Base-by-base conservation (phyloP, 2,888 invertebrate genomes). In the Loripinus fragilis region DNA sequence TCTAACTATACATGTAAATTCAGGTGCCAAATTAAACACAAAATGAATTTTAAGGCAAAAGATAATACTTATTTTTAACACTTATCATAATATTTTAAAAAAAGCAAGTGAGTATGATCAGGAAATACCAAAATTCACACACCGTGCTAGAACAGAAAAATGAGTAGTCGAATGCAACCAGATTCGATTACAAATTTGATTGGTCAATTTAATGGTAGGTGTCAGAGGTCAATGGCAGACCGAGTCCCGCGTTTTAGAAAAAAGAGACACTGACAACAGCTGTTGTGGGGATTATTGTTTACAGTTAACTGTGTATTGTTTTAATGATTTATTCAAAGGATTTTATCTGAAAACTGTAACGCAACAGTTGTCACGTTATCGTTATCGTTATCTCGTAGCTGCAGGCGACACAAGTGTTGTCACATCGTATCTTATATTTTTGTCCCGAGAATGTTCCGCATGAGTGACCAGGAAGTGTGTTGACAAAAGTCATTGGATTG, bases 191-290 rank as follows among this genome's bases (percentile, higher is more conserved):
- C 38, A 38, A 38, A 38, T 38, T 17, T 33, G 60, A 60, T 60
- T 60, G 60, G 60, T 33, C 20, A 60, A 60, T 7, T 12, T 3
- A 20, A 20, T 60, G 60, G 33, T 33, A 60, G 60, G 33, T 60
- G 60, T 60, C 60, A 60, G 17, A 60, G 60, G 60, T 60, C 60
- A 60, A 60, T 60, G 60, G 60, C 33, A 20, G 33, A 30, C 60
- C 33, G 15, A 28, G 60, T 60, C 60, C 60, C 60, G 60, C 60
- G 60, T 60, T 60, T 60, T 60, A 17, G 60, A 60, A 60, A 52
- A 25, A 10, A 25, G 25, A 25, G 7, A 20, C 48, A 48, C n/a
- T 48, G n/a, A n/a, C 48, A 52, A 10, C 52, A 52, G 60, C 30
- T 60, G 60, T 60, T n/a, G n/a, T n/a, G n/a, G n/a, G n/a, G n/a